These are phyloP conservation scores for Melieria omissa DNA, from an alignment of 2,888 invertebrate species.

Conservation along the genomic window DNA sequence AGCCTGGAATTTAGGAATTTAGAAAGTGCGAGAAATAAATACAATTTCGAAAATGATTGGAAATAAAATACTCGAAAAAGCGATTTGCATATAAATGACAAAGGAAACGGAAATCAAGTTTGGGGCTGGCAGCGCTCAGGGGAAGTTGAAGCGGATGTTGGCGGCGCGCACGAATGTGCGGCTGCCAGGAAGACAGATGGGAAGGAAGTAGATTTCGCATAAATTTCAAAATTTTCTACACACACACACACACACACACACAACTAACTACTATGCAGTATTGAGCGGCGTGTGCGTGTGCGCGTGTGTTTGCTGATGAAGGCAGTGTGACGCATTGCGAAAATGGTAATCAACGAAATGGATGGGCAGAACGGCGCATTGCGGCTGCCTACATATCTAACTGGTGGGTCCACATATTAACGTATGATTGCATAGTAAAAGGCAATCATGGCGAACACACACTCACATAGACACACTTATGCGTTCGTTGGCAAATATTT, in stretches of 20 bases:
- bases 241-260: neutral
- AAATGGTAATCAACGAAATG: neutral
- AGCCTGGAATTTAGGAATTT: neutral
- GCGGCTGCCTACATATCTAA: no score
- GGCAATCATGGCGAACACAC: conserved; percentile 1
- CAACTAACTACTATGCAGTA: neutral
- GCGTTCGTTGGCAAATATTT: no score
- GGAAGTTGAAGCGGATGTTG: conserved; percentile 9
- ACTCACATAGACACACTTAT: neutral
- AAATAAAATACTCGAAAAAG: conserved; percentile 21
- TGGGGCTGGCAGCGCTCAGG: neutral
- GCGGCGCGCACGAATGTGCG: no score
- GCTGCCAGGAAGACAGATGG: neutral
- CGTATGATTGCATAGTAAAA: neutral
- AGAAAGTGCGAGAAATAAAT: conserved; percentile 11
- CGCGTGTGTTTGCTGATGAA: no score
- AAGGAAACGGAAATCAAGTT: conserved; percentile 26
- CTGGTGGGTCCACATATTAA: no score
- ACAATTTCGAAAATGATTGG: conserved; percentile 19
- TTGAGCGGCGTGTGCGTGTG: no score
- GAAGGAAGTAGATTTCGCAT: conserved; percentile 13
- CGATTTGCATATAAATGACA: conserved; percentile 37
- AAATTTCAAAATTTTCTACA: conserved; percentile 14
- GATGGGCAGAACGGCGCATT: no score
- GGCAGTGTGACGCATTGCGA: no score